Evolutionary conservation across 2,113 vertebrate genomes (phyloP).

Genomic region (Mormoops blainvillei): DNA sequence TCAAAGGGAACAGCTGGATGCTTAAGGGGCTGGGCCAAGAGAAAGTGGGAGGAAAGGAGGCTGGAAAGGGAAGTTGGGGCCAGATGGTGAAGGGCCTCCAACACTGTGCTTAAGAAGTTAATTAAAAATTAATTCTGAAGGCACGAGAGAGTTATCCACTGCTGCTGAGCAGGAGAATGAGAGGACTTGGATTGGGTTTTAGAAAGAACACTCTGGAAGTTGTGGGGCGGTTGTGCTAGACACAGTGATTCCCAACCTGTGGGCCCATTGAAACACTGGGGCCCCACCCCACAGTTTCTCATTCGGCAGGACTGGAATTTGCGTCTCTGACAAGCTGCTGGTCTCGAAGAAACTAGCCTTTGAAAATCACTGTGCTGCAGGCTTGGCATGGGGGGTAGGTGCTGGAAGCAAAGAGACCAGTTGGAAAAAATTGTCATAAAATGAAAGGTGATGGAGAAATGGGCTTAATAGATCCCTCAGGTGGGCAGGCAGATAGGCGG

Average conservation of each 20-base stretch:
- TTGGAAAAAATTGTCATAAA: background rate
- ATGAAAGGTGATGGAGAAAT: accelerated
- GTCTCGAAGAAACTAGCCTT: background rate
- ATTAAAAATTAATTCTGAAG: background rate
- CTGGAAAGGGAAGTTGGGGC: background rate
- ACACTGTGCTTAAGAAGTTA: background rate
- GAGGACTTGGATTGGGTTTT: background rate
- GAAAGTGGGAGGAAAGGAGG: accelerated
- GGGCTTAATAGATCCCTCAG: background rate
- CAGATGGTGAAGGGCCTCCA: background rate
- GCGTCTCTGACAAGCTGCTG: background rate
- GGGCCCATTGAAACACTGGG: background rate
- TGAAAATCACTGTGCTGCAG: background rate
- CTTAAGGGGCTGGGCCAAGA: no score
- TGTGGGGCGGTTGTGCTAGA: background rate
- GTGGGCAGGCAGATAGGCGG: background rate
- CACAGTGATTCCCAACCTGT: background rate
- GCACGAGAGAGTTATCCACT: background rate
- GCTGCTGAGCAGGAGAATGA: background rate
- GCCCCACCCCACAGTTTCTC: accelerated
- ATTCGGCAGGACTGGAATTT: background rate
- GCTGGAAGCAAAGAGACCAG: background rate
- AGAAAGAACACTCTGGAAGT: background rate
- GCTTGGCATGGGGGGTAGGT: no score
- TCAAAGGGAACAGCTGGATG: no score